These are phyloP conservation scores for Antrozous pallidus DNA, from an alignment of 2,797 vertebrate genomes.

Conservation along the genomic window DNA sequence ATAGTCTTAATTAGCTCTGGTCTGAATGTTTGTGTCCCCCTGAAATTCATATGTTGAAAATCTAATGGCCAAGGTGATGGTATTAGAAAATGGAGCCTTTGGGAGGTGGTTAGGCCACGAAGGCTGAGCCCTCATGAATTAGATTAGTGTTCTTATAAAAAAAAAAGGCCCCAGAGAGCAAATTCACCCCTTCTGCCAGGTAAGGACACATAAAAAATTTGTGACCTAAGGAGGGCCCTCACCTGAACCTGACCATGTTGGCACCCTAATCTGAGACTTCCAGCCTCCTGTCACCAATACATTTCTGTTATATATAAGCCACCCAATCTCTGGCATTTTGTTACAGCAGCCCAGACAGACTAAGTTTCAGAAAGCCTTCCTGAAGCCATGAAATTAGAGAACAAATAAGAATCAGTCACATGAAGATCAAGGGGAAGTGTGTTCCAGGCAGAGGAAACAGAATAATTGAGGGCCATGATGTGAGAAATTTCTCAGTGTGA, in stretches of 20 bases:
- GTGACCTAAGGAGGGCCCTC: not conserved
- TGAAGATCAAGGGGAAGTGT: not conserved
- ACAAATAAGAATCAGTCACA: not conserved
- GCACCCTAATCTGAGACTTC: not conserved
- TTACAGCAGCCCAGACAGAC: not conserved
- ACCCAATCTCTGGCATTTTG: not conserved
- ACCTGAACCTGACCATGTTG: not conserved
- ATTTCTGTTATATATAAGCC: not conserved
- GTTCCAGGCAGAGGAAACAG: not conserved
- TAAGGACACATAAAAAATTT: not conserved
- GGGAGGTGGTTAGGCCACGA: not conserved
- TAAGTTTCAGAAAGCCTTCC: not conserved
- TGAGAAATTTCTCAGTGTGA: not conserved
- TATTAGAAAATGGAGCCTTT: not conserved
- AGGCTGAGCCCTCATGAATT: not conserved
- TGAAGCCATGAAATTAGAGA: not conserved
- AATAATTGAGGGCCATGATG: not conserved
- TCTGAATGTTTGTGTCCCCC: not conserved
- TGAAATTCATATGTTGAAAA: not conserved
- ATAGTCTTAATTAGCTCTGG: not conserved
- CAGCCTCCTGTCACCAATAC: not conserved
- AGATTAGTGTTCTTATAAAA: not conserved
- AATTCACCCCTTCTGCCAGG: not conserved
- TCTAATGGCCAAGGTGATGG: not conserved
- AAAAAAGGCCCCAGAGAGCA: not conserved